Evolutionary conservation across 2,797 vertebrate species (phyloP).

Genomic region (Anolis apletophallus): DNA sequence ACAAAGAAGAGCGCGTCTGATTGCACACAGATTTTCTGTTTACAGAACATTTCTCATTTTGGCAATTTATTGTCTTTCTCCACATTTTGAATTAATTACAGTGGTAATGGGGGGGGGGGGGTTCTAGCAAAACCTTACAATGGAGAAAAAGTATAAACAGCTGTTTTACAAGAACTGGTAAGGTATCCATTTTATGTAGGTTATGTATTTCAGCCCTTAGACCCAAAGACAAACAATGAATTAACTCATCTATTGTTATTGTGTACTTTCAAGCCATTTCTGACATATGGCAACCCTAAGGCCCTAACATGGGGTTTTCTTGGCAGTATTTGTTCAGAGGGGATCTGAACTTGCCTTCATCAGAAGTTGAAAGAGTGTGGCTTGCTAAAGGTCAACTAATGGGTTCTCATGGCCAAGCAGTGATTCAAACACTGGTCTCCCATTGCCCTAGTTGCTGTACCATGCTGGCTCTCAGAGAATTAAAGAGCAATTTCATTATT

Average conservation of each 20-base stretch:
- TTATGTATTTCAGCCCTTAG: neutral
- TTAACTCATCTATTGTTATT: too few species aligned
- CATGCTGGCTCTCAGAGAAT: too few species aligned
- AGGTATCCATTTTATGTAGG: neutral
- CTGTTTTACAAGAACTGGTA: neutral
- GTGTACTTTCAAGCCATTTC: too few species aligned
- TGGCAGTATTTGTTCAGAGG: too few species aligned
- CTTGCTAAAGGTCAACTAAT: too few species aligned
- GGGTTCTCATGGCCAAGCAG: too few species aligned
- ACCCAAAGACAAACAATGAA: neutral
- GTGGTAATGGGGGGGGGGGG: neutral
- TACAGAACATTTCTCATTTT: neutral
- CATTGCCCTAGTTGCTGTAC: too few species aligned
- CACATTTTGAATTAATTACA: constrained; percentile 1
- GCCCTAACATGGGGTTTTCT: too few species aligned
- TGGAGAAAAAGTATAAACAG: neutral
- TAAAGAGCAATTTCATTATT: neutral
- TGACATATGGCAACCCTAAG: too few species aligned
- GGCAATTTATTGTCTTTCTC: neutral
- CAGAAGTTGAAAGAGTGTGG: too few species aligned
- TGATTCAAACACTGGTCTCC: too few species aligned
- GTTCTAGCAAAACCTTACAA: neutral
- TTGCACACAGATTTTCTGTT: neutral
- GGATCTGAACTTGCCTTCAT: too few species aligned
- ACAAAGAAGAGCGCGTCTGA: neutral